Evolutionary conservation across 2,888 invertebrate genomes (phyloP), one percentile per base, ranked within the genome.

Genomic region (Masnerella sp.): DNA sequence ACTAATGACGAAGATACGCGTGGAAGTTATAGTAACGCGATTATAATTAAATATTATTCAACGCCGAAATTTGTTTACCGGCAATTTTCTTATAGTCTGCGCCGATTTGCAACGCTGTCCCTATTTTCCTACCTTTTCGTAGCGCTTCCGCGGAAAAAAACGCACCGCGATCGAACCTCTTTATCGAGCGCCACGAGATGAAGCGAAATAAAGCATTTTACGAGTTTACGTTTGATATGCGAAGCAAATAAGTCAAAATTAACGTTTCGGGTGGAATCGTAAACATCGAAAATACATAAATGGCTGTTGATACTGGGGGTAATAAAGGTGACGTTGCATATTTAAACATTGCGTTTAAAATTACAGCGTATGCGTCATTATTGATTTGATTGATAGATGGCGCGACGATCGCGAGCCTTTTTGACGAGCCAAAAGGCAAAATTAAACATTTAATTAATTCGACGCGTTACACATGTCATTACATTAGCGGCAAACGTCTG

Each of bases 401-500:
- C 28, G 2, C 28, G n/a, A 3, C n/a, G n/a, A 28, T 28, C 7
- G n/a, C 34, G 49, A 51, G 20, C 36, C 20, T 12, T 0, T 8
- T 20, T n/a, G n/a, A n/a, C n/a, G 7, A 5, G 15, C 32, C 11
- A 52, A 43, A 43, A 32, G 12, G 12, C 56, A 28, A 28, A 14
- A 47, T 59, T 28, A 47, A 47, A 28, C 36, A 47, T 47, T 36
- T 38, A 59, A 59, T 59, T 47, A 59, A 47, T 59, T n/a, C 38
- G 11, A 3, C 32, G 32, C 30, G 12, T 32, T 45, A 58, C 45
- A 59, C 28, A 28, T 38, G 59, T 32, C 28, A 47, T 25, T 38
- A 47, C 17, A 38, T 47, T 59, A 47, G 18, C 9, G n/a, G 0
- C 45, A 12, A 8, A 22, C 22, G 36, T 18, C 56, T 43, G 1